phyloP scores from a whole-genome alignment of 2,797 vertebrate genomes.

The Distichodus sexfasciatus region DNA sequence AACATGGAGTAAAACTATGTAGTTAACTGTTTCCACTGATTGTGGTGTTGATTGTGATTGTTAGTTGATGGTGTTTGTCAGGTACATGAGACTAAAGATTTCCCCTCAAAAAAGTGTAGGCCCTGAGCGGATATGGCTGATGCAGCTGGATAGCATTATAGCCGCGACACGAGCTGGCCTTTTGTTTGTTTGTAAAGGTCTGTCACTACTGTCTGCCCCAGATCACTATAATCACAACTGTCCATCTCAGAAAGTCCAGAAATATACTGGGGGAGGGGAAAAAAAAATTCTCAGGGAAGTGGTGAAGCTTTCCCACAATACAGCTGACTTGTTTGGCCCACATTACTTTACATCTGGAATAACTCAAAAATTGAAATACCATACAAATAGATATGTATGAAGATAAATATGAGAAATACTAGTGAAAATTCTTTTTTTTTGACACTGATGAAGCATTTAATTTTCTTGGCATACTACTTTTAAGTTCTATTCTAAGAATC shows the following conservation, averaged over 20 bases:
- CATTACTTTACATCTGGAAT: background rate
- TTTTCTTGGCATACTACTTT: conserved; percentile 18
- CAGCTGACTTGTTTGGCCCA: background rate
- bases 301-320: conserved; percentile 26
- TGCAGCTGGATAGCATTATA: conserved; percentile 32
- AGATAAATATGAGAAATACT: background rate
- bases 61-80: background rate
- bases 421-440: no score
- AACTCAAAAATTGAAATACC: background rate
- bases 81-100: background rate
- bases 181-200: conserved; percentile 53
- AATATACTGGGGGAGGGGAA: background rate
- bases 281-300: conserved; percentile 17
- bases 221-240: conserved; percentile 31
- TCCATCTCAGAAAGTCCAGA: conserved; percentile 50
- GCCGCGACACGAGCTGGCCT: conserved; percentile 14
- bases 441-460: conserved; percentile 27
- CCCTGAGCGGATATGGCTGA: background rate
- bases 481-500: conserved; percentile 44
- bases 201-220: conserved; percentile 38
- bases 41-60: no score
- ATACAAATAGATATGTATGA: background rate
- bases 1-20: no score
- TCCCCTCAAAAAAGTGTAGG: background rate
- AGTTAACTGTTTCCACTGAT: no score